Evolutionary conservation across 1,140 invertebrate genomes (phyloP).

Genomic region (Chrysomallon squamiferum): DNA sequence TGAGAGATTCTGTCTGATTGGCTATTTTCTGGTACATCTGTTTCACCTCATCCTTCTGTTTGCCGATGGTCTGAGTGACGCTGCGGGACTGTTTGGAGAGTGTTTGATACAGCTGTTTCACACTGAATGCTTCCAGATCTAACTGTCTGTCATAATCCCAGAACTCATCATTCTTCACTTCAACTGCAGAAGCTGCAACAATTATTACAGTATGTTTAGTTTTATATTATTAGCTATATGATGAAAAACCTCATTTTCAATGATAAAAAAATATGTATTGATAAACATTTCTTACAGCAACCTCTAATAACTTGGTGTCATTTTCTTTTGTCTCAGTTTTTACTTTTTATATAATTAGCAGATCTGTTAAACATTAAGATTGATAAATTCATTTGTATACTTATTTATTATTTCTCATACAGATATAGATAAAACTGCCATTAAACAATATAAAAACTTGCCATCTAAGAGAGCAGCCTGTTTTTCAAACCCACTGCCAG

Average conservation of each 20-base stretch:
- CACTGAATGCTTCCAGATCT: conserved; percentile 56
- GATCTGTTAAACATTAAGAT: no score
- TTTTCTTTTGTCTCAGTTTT: no score
- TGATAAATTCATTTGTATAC: no score
- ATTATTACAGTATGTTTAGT: conserved; percentile 1
- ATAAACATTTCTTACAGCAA: no score
- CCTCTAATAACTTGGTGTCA: no score
- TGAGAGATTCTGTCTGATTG: conserved; percentile 55
- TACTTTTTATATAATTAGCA: no score
- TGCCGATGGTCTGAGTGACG: conserved; percentile 49
- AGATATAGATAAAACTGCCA: no score
- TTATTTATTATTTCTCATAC: no score
- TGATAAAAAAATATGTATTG: no score
- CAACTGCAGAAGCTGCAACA: conserved; percentile 34
- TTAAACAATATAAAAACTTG: conserved; percentile 4
- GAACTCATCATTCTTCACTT: conserved; percentile 57
- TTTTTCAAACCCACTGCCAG: background rate
- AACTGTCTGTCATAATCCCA: conserved; percentile 59
- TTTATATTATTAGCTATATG: background rate
- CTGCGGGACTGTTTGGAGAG: conserved; percentile 50
- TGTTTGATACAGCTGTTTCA: conserved; percentile 51
- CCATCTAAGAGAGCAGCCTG: conserved; percentile 38
- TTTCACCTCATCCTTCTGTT: conserved; percentile 60
- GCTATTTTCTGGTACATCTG: conserved; percentile 54
- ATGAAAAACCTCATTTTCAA: no score